These are phyloP conservation scores for Cirrhinus mrigala DNA, from an alignment of 2,797 vertebrate genomes.

Conservation along the genomic window DNA sequence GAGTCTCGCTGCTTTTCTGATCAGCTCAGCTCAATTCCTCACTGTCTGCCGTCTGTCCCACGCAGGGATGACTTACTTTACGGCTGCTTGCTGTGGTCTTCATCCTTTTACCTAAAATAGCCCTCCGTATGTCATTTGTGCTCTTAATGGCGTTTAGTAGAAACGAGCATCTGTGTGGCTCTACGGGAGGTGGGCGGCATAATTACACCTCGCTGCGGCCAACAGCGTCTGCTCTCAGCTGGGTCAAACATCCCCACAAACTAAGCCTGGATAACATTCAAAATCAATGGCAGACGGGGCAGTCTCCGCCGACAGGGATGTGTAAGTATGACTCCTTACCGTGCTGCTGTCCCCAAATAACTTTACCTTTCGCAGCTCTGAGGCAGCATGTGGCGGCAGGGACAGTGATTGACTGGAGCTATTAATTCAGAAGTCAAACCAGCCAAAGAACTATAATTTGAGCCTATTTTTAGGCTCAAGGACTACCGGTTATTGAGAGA, in stretches of 20 bases:
- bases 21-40: conserved; percentile 42
- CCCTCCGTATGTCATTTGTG: conserved; percentile 65
- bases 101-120: conserved; percentile 80
- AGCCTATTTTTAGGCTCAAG: conserved; percentile 44
- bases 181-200: conserved; percentile 67
- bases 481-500: conserved; percentile 1
- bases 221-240: conserved; percentile 60
- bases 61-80: conserved; percentile 69
- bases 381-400: conserved; percentile 12
- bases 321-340: conserved; percentile 11
- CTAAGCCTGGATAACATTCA: conserved; percentile 48
- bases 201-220: conserved; percentile 67
- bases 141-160: conserved; percentile 64
- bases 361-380: conserved; percentile 28
- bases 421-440: conserved; percentile 40
- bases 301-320: background rate
- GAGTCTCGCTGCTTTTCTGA: conserved; percentile 25
- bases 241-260: conserved; percentile 59
- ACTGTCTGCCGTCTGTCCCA: conserved; percentile 47
- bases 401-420: conserved; percentile 46
- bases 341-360: conserved; percentile 25
- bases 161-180: conserved; percentile 77
- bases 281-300: conserved; percentile 19
- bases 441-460: conserved; percentile 35
- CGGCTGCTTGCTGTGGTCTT: conserved; percentile 71